phyloP scores from a whole-genome alignment of 1,140 invertebrate species.

The Calliphora vicina region DNA sequence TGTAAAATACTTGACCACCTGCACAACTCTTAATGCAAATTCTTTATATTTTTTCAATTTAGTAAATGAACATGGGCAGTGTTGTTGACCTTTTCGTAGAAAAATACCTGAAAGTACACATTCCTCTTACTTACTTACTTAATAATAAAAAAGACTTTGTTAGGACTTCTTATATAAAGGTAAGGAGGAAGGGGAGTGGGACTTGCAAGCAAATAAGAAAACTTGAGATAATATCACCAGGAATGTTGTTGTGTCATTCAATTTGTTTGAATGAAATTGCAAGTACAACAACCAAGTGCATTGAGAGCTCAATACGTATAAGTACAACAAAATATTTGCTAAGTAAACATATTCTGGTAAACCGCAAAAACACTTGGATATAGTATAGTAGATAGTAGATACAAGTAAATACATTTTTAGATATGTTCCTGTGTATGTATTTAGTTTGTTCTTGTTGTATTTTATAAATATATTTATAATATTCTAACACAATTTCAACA shows the following conservation, averaged over 20 bases:
- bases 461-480: too few species aligned
- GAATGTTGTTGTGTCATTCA: conserved; percentile 42
- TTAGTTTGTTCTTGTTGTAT: too few species aligned
- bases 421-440: too few species aligned
- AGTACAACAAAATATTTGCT: not conserved
- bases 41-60: not conserved
- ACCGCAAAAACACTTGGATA: not conserved
- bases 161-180: not conserved
- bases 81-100: conserved; percentile 27
- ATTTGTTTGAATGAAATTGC: not conserved
- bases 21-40: too few species aligned
- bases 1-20: too few species aligned
- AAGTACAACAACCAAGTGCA: not conserved
- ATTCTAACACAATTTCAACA: too few species aligned
- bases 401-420: not conserved
- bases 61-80: conserved; percentile 17
- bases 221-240: conserved; percentile 48
- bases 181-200: too few species aligned
- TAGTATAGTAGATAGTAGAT: too few species aligned
- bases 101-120: not conserved
- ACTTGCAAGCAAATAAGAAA: conserved; percentile 37
- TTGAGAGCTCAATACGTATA: not conserved
- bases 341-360: not conserved
- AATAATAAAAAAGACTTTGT: not conserved
- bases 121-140: not conserved